These are phyloP conservation scores for Apeira syringaria DNA, from an alignment of 2,888 invertebrate genomes.

Conservation along the genomic window DNA sequence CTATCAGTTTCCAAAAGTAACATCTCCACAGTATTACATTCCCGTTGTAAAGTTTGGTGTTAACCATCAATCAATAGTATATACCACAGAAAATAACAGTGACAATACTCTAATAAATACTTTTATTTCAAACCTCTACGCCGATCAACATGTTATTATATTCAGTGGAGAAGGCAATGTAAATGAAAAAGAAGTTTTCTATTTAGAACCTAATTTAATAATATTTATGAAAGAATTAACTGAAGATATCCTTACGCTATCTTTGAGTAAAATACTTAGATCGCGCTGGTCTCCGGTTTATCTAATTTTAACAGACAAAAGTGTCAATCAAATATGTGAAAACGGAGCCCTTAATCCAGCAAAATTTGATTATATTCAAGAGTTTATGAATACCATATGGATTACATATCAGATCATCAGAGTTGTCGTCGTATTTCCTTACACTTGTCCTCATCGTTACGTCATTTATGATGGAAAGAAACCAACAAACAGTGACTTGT, in stretches of 20 bases:
- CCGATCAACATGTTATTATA: constrained; percentile 20
- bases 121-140: constrained; percentile 12
- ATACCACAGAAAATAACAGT: constrained; percentile 6
- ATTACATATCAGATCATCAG: constrained; percentile 36
- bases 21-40: constrained; percentile 4
- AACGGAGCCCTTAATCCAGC: constrained; percentile 34
- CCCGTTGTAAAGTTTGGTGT: constrained; percentile 18
- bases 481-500: constrained; percentile 28
- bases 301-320: constrained; percentile 37
- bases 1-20: constrained; percentile 14
- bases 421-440: constrained; percentile 43
- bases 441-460: constrained; percentile 40
- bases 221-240: constrained; percentile 13
- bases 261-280: constrained; percentile 11
- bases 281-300: constrained; percentile 42
- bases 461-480: constrained; percentile 41
- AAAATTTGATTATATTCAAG: constrained; percentile 29
- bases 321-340: constrained; percentile 35
- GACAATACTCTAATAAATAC: constrained; percentile 14
- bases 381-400: constrained; percentile 50
- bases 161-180: constrained; percentile 9
- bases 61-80: constrained; percentile 20
- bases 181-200: not conserved
- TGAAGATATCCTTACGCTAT: constrained; percentile 7
- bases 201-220: constrained; percentile 16